A percentile compares a stretch with the other conserved stretches of the same genome.
These are phyloP conservation scores for Eupithecia exiguata DNA, from an alignment of 2,888 invertebrate genomes.

Conservation along the genomic window DNA sequence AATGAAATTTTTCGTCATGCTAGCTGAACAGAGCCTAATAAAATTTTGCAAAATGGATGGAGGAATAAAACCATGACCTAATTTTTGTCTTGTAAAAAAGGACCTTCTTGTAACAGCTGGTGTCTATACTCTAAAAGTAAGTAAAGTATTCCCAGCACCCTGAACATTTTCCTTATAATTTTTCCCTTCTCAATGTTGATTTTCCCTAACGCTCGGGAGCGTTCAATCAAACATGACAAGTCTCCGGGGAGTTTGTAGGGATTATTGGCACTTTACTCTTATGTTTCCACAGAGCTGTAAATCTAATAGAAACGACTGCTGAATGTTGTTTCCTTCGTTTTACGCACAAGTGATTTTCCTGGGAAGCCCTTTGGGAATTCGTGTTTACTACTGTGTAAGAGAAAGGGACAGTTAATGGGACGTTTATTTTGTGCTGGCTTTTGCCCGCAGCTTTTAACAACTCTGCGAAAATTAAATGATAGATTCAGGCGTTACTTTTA, in stretches of 20 bases:
- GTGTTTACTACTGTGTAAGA: not conserved
- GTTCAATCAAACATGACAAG: conserved; percentile 11
- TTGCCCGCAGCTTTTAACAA: too few species aligned
- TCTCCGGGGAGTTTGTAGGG: conserved; percentile 2
- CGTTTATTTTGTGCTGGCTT: too few species aligned
- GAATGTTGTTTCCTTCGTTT: not conserved
- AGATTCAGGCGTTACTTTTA: too few species aligned
- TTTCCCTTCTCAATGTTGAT: conserved; percentile 2
- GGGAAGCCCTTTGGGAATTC: not conserved
- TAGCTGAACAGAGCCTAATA: not conserved
- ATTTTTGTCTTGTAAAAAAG: not conserved
- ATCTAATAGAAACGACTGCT: conserved; percentile 1
- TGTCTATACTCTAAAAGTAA: not conserved
- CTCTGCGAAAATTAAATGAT: too few species aligned
- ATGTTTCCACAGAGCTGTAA: conserved; percentile 9
- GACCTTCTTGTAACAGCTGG: not conserved
- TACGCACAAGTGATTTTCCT: conserved; percentile 9
- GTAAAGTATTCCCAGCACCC: not conserved
- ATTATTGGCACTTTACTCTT: conserved; percentile 7
- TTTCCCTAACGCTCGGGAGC: conserved; percentile 5
- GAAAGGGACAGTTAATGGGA: too few species aligned
- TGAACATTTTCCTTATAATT: not conserved
- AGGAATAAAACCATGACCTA: not conserved
- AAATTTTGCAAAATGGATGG: not conserved
- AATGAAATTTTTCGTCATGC: too few species aligned